Base-by-base conservation (phyloP, 2,113 vertebrate genomes). In the Speoplatyrhinus poulsoni region DNA sequence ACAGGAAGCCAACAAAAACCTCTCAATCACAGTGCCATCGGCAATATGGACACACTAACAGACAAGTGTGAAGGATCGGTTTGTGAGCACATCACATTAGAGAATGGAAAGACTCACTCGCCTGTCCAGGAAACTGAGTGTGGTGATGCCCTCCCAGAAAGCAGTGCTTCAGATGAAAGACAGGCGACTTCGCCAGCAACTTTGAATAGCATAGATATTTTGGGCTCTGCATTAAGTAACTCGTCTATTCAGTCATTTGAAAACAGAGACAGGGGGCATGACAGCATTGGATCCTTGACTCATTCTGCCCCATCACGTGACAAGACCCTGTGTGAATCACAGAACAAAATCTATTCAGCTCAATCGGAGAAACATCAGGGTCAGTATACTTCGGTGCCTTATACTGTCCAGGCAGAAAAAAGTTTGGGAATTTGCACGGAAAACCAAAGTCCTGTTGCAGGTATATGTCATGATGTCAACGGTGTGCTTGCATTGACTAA, bases 1-100 rank as follows among this genome's bases (percentile, higher is more conserved):
- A 49, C 62, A 12, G 69, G 60, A 50, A 48, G 47, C 77, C 81
- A 85, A 66, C 49, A 77, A 26, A 64, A 80, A 54, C 73, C 13
- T 46, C 11, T 58, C 60, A 72, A 73, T 74, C 65, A 73, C 55
- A 74, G 46, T 46, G n/a, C 60, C 46, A 46, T 33, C 1, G 67
- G 52, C 55, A 61, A 60, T 6, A 32, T 6, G 11, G 55, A 46
- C 6, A 58, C n/a, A 52, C 12, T 47, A 2, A 62, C 69, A 66
- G 17, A 64, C 33, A 73, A 19, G 10, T 12, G 58, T 13, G 15
- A 73, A 11, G 48, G 41, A 7, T 36, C 9, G 32, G 47, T 0
- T 0, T 49, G 59, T 32, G 58, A 64, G 75, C 67, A 15, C 5
- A 73, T 5, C 4, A 26, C 12, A 60, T 46, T 65, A 62, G 64